These are phyloP conservation scores for Ommatoiulus sabulosus DNA, from an alignment of 2,888 invertebrate genomes.

Conservation along the genomic window DNA sequence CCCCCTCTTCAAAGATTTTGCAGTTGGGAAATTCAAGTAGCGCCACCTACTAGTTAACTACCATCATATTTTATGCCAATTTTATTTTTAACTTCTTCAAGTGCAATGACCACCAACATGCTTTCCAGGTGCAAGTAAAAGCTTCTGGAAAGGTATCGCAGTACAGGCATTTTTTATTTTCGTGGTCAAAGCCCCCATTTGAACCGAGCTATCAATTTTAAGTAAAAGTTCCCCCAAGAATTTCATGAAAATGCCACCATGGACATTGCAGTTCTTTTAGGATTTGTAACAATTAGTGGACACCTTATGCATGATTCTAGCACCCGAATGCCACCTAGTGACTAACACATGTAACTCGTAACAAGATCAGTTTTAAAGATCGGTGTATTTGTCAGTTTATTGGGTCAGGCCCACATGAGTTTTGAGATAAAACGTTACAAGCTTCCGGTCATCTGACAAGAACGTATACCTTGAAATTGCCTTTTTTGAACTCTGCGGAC, in stretches of 20 bases:
- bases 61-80: background rate
- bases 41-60: background rate
- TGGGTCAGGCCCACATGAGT: background rate
- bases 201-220: background rate
- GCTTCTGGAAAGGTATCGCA: background rate
- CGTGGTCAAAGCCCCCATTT: conserved; percentile 21
- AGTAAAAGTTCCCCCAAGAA: background rate
- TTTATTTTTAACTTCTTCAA: conserved; percentile 23
- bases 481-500: too few relatives aligned
- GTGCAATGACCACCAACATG: conserved; percentile 19
- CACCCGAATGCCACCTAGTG: background rate
- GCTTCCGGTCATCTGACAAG: background rate
- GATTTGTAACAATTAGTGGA: background rate
- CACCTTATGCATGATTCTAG: background rate
- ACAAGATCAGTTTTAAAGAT: background rate
- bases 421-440: background rate
- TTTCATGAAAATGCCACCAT: background rate
- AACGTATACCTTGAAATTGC: background rate
- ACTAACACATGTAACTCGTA: background rate
- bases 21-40: background rate
- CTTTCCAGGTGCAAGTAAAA: background rate
- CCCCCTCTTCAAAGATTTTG: background rate
- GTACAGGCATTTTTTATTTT: background rate
- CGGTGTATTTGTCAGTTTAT: too few relatives aligned
- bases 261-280: background rate